Evolutionary conservation across 2,797 vertebrate genomes (phyloP).

Genomic region (Brachyalestes nurse): DNA sequence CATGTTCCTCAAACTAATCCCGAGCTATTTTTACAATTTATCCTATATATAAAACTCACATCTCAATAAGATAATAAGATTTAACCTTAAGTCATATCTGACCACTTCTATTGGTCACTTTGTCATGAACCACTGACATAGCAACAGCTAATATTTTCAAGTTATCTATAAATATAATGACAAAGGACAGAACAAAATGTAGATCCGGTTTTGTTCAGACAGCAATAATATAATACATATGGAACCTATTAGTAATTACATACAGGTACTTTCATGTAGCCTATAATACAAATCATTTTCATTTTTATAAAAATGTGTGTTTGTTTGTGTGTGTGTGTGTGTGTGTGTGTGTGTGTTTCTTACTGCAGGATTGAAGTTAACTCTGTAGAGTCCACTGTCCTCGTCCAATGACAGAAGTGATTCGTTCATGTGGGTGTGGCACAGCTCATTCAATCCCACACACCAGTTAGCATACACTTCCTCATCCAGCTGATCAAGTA

Average conservation of each 20-base stretch:
- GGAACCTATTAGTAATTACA: not conserved
- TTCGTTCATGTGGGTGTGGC: constrained; percentile 73
- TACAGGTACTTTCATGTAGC: not conserved
- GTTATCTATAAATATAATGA: too few relatives aligned
- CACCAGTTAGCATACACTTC: constrained; percentile 74
- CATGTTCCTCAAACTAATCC: too few relatives aligned
- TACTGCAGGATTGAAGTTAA: constrained; percentile 81
- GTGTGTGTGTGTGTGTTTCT: constrained; percentile 46
- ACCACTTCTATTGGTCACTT: too few relatives aligned
- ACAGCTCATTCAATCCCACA: constrained; percentile 71
- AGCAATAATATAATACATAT: not conserved
- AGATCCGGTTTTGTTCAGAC: too few relatives aligned
- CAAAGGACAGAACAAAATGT: too few relatives aligned
- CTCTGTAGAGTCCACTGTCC: constrained; percentile 67
- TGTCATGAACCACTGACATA: too few relatives aligned
- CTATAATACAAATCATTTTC: not conserved
- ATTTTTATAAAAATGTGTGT: too few relatives aligned
- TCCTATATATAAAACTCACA: too few relatives aligned
- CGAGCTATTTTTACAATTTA: too few relatives aligned
- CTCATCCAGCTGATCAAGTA: constrained; percentile 74
- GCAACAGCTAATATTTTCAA: too few relatives aligned
- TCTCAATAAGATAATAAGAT: too few relatives aligned
- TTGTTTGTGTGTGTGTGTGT: not conserved
- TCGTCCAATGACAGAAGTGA: constrained; percentile 68
- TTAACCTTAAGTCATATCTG: too few relatives aligned